Evolutionary conservation across 2,888 invertebrate genomes (phyloP).

Genomic region (Crepidodera aurea): DNA sequence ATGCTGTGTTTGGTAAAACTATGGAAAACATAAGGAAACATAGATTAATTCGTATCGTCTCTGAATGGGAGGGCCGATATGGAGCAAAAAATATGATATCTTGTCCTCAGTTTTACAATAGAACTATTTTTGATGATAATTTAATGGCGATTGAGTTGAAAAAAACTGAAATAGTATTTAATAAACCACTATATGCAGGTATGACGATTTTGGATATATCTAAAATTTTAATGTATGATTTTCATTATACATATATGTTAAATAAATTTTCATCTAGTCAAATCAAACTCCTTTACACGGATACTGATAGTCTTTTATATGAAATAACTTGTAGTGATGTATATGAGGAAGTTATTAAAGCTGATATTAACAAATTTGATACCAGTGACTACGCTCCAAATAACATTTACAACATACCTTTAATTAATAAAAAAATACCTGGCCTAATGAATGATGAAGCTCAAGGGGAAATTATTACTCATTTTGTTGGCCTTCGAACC

Average conservation of each 20-base stretch:
- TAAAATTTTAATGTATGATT: slow-evolving; percentile 39
- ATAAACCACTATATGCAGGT: slow-evolving; percentile 40
- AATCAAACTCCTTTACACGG: slow-evolving; percentile 31
- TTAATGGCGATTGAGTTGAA: slow-evolving; percentile 37
- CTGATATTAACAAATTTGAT: slow-evolving; percentile 39
- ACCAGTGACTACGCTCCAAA: slow-evolving; percentile 39
- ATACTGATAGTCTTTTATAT: slow-evolving; percentile 30
- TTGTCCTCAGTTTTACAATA: slow-evolving; percentile 34
- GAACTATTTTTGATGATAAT: slow-evolving; percentile 35
- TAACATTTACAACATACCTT: slow-evolving; percentile 38
- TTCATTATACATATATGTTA: slow-evolving; percentile 38
- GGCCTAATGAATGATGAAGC: slow-evolving; percentile 53
- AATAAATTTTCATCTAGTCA: slow-evolving; percentile 26
- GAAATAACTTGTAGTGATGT: slow-evolving; percentile 48
- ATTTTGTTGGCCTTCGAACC: slow-evolving; percentile 48
- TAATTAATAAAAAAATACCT: slow-evolving; percentile 36
- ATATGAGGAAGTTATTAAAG: slow-evolving; percentile 43
- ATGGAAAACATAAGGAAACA: slow-evolving; percentile 56
- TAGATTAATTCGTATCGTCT: slow-evolving; percentile 51
- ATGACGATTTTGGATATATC: slow-evolving; percentile 41
- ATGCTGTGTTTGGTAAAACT: slow-evolving; percentile 51
- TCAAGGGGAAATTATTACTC: slow-evolving; percentile 46
- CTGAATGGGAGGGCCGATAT: slow-evolving; percentile 42
- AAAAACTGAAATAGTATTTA: slow-evolving; percentile 32
- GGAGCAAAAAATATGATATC: slow-evolving; percentile 36